phyloP scores from a whole-genome alignment of 2,113 vertebrate genomes.

The Campylomormyrus tamandua region DNA sequence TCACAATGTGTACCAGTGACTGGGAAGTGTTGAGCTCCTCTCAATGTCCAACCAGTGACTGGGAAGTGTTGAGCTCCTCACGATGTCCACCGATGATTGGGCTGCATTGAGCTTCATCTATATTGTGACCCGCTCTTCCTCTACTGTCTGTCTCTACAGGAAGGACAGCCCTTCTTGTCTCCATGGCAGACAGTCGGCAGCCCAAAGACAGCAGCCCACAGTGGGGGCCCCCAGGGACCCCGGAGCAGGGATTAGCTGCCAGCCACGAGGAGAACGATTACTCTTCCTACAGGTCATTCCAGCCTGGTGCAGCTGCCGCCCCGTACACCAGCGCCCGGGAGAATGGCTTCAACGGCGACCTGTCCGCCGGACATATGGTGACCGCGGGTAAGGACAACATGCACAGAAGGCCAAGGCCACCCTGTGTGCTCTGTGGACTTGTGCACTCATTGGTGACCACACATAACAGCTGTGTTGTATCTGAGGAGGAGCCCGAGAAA shows the following conservation, averaged over 20 bases:
- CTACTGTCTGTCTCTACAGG: slow-evolving; percentile 22
- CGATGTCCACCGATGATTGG: background rate
- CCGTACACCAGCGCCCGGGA: slow-evolving; percentile 72
- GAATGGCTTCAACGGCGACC: slow-evolving; percentile 90
- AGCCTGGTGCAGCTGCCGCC: slow-evolving; percentile 58
- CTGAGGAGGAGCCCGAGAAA: background rate
- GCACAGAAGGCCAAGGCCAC: background rate
- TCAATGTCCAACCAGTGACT: background rate
- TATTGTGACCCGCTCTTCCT: background rate
- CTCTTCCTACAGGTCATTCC: slow-evolving; percentile 72
- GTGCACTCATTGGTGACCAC: background rate
- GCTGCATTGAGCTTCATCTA: background rate
- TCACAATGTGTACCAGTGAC: background rate
- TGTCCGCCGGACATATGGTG: slow-evolving; percentile 71
- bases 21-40: background rate
- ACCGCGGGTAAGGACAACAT: slow-evolving; percentile 78
- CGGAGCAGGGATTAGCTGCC: slow-evolving; percentile 66
- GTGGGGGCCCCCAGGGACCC: slow-evolving; percentile 79
- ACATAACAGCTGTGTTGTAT: background rate
- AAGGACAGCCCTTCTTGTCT: slow-evolving; percentile 38
- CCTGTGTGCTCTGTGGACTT: background rate
- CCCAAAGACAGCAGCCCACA: slow-evolving; percentile 80
- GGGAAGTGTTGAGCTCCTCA: background rate
- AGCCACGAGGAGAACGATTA: slow-evolving; percentile 85
- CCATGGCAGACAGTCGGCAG: slow-evolving; percentile 89